Evolutionary conservation across 1,140 invertebrate species (phyloP).

Genomic region (Drosophila pandora): DNA sequence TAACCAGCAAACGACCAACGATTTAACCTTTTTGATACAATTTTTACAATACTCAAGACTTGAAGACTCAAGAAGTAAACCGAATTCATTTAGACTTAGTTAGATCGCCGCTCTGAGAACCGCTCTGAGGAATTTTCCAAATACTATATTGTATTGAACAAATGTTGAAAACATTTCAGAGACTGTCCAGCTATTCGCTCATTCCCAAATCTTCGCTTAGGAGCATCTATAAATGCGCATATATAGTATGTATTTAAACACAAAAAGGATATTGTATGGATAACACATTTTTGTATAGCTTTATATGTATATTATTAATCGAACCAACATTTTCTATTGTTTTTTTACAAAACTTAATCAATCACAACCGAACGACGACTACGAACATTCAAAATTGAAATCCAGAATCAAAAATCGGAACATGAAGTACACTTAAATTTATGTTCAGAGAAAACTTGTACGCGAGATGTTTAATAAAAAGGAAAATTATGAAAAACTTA

Average conservation of each 20-base stretch:
- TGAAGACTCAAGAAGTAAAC: slow-evolving; percentile 27
- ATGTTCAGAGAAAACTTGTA: slow-evolving; percentile 32
- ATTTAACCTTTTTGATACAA: slow-evolving; percentile 69
- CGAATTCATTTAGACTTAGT: slow-evolving; percentile 53
- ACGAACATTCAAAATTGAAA: slow-evolving; percentile 39
- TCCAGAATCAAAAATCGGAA: slow-evolving; percentile 49
- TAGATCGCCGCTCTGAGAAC: slow-evolving; percentile 5
- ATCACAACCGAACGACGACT: slow-evolving; percentile 9
- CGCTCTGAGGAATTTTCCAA: slow-evolving; percentile 12
- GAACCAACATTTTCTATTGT: slow-evolving; percentile 53
- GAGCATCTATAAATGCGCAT: slow-evolving; percentile 30
- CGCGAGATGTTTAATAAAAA: slow-evolving; percentile 42
- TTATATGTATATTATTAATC: slow-evolving; percentile 71
- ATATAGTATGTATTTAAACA: slow-evolving; percentile 28
- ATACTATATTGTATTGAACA: background rate
- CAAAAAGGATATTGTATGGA: slow-evolving; percentile 36
- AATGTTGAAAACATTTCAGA: slow-evolving; percentile 45
- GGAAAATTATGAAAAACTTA: slow-evolving; percentile 12
- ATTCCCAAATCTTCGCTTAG: slow-evolving; percentile 42
- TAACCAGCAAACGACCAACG: slow-evolving; percentile 55
- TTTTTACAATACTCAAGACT: slow-evolving; percentile 46
- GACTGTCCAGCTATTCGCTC: slow-evolving; percentile 43
- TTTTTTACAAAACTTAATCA: slow-evolving; percentile 43
- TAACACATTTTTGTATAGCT: slow-evolving; percentile 71
- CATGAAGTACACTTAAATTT: slow-evolving; percentile 20